Evolutionary conservation across 2,888 invertebrate genomes (phyloP), one percentile per base, ranked within the genome.

Genomic region (Pilophorus perplexus): DNA sequence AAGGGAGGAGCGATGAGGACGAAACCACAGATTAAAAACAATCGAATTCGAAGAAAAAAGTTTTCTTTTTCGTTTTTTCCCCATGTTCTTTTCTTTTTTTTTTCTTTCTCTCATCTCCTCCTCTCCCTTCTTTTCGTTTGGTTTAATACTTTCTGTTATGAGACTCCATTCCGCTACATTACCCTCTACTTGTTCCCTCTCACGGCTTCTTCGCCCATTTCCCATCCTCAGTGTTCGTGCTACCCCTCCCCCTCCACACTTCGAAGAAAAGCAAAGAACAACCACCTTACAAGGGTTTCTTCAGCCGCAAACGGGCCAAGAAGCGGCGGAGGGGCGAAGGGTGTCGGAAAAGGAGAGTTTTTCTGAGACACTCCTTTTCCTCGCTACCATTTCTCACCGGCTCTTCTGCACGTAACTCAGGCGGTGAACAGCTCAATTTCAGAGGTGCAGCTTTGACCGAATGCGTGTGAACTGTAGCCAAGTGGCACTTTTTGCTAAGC

Each of bases 91-190:
- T 42, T 38, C 55, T 52, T 62, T 68, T 65, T 66, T 67, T 20
- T 28, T 27, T 25, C 33, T 28, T 22, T 28, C 38, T 52, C 14
- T n/a, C n/a, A n/a, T n/a, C 40, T 28, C 50, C 33, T 50, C 52
- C 16, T 27, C 20, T 38, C 23, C 38, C 50, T 54, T 40, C 52
- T 64, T 52, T 64, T 54, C 64, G 64, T 64, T 64, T 44, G 67
- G 62, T 71, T 71, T 70, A 71, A 71, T 71, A 71, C 71, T 71
- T 70, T 69, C 69, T 68, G 71, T 70, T 70, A 69, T 69, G 71
- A 68, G 67, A 67, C 71, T 68, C 67, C 68, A 67, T 68, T 71
- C 70, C 71, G 70, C 71, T 70, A 71, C 70, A 71, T 71, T 71
- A 71, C 67, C 68, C 68, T 42, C 50, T 52, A 55, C 67, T 69